Evolutionary conservation across 1,140 invertebrate species (phyloP).

Genomic region (Lineus longissimus): DNA sequence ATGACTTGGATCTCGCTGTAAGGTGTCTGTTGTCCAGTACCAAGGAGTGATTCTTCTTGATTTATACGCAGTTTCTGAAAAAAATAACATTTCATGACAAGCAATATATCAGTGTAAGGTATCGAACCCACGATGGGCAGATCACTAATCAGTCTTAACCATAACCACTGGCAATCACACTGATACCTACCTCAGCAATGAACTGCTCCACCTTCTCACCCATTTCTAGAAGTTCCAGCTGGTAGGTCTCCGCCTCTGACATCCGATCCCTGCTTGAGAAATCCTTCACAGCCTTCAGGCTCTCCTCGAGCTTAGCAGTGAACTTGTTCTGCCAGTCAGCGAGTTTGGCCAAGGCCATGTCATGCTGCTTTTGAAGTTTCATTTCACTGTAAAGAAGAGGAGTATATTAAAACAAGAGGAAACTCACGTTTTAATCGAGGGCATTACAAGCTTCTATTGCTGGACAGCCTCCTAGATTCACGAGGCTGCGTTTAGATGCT

Average conservation of each 20-base stretch:
- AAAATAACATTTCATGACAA: not conserved
- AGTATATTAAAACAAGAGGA: conserved; percentile 2
- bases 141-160: not conserved
- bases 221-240: conserved; percentile 42
- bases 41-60: conserved; percentile 78
- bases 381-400: conserved; percentile 35
- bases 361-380: conserved; percentile 48
- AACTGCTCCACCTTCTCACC: conserved; percentile 41
- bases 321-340: conserved; percentile 42
- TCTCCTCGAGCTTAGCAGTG: conserved; percentile 28
- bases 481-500: no score
- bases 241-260: conserved; percentile 47
- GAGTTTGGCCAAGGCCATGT: conserved; percentile 39
- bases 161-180: not conserved
- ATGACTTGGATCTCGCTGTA: conserved; percentile 73
- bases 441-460: no score
- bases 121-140: not conserved
- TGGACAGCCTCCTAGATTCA: no score
- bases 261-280: conserved; percentile 47
- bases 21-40: conserved; percentile 76
- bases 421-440: not conserved
- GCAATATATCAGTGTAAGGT: no score
- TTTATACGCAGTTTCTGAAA: conserved; percentile 49
- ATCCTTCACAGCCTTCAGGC: conserved; percentile 40
- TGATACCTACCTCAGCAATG: conserved; percentile 36